Evolutionary conservation across 1,140 invertebrate species (phyloP), one percentile per base, ranked within the genome.

Genomic region (Pseudachorutes palmiensis): DNA sequence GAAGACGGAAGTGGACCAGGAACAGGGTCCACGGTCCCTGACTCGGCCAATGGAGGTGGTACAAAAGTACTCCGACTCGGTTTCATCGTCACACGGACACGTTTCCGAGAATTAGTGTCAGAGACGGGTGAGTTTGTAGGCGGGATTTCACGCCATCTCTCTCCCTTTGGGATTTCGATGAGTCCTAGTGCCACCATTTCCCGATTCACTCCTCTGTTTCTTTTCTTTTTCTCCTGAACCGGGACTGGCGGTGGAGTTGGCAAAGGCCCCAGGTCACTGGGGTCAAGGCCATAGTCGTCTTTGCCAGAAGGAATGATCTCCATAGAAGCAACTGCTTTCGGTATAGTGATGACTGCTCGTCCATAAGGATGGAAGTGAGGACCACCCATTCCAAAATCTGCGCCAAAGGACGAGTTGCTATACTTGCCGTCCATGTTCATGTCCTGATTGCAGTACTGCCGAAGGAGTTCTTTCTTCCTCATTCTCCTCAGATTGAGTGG

Each of bases 381-480:
- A 1, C 81, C 78, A 41, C 33, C 55, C 60, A 65, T 55, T 41
- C 5, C 51, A 24, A 19, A 55, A 29, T 63, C 41, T 28, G 33
- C 26, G 28, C 49, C 61, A 33, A 66, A 65, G 2, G 79, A 78
- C n/a, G 79, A 74, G 16, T 79, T 78, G 68, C 80, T 75, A 5
- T 80, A 77, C 1, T 85, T 83, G 70, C 89, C 87, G 71, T 88
- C 88, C 83, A 88, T 88, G 68, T 91, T 89, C 82, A 88, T 90
- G 74, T 91, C 88, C 76, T 93, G 88, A 0, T 87, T 89, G 78
- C 89, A 91, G 76, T 93, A 93, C 74, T 90, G 85, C 16, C 89
- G 82, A 16, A 94, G 77, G 14, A 94, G 75, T 77, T 94, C 91
- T 74, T 94, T 94, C 78, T 94, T 94, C 2, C 91, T 81, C 90